Evolutionary conservation across 2,888 invertebrate species (phyloP).

Genomic region (Synanthedon tipuliformis): DNA sequence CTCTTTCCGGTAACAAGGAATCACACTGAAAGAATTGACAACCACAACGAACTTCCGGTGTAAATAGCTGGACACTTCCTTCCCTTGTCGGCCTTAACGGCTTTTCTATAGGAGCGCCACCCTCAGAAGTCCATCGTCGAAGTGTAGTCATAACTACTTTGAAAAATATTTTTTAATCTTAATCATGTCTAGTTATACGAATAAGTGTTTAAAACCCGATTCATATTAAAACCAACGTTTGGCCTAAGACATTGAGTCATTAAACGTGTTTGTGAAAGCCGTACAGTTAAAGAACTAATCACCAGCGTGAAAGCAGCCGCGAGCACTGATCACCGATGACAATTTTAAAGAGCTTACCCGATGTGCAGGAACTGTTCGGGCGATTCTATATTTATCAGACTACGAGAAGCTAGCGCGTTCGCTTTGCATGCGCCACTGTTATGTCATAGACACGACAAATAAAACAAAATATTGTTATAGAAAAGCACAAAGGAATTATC

Average conservation of each 20-base stretch:
- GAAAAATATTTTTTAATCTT: conserved; percentile 17
- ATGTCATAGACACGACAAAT: conserved; percentile 38
- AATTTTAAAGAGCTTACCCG: conserved; percentile 64
- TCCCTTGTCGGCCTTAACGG: conserved; percentile 77
- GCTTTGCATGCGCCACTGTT: conserved; percentile 54
- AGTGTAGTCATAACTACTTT: conserved; percentile 58
- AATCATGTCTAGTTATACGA: conserved; percentile 29
- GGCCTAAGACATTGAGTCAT: conserved; percentile 33
- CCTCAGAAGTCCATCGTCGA: conserved; percentile 77
- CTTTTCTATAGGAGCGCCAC: conserved; percentile 72
- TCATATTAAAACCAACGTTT: conserved; percentile 20
- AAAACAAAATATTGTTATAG: conserved; percentile 11
- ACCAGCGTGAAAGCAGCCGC: conserved; percentile 60
- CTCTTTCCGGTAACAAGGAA: conserved; percentile 80
- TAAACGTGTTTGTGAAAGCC: conserved; percentile 45
- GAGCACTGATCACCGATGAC: conserved; percentile 65
- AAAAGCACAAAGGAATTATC: conserved; percentile 1
- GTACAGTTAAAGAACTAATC: conserved; percentile 57
- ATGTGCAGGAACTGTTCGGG: conserved; percentile 55
- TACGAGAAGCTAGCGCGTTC: conserved; percentile 59
- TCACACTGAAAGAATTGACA: conserved; percentile 89
- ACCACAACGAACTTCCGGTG: conserved; percentile 85
- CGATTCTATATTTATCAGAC: conserved; percentile 61
- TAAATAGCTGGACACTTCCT: conserved; percentile 77
- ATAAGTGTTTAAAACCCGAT: conserved; percentile 20